These are phyloP conservation scores for Hirtodrosophila trivittata DNA, from an alignment of 2,888 invertebrate genomes.

Conservation along the genomic window DNA sequence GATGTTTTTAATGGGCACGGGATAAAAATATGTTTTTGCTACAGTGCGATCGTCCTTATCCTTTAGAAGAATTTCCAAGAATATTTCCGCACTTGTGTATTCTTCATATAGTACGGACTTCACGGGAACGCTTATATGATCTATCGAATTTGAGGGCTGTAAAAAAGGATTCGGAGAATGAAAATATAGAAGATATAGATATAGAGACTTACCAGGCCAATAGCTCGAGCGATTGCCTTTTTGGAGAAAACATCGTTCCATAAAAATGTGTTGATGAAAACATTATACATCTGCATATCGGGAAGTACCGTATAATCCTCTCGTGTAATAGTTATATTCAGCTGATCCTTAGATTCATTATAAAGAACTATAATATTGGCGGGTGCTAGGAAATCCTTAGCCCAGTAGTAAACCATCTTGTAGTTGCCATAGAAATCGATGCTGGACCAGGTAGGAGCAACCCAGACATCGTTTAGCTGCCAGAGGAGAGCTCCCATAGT, in stretches of 20 bases:
- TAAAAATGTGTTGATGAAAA: constrained; percentile 86
- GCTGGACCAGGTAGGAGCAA: constrained; percentile 97
- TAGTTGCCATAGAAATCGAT: constrained; percentile 87
- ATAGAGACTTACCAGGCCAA: constrained; percentile 62
- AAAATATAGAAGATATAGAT: background rate
- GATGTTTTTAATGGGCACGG: constrained; percentile 86
- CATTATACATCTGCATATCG: constrained; percentile 84
- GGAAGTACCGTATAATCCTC: constrained; percentile 85
- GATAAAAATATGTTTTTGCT: constrained; percentile 88
- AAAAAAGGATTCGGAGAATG: background rate
- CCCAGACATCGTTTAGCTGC: constrained; percentile 99
- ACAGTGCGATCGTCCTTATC: constrained; percentile 69
- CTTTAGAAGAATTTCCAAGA: constrained; percentile 82
- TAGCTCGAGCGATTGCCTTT: constrained; percentile 58
- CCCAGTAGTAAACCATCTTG: constrained; percentile 91
- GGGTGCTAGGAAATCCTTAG: constrained; percentile 92
- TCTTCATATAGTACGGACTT: constrained; percentile 44
- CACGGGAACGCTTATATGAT: constrained; percentile 61
- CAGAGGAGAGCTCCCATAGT: constrained; percentile 99
- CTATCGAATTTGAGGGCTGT: constrained; percentile 72
- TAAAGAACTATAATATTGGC: constrained; percentile 87
- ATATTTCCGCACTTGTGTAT: constrained; percentile 57
- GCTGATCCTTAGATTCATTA: constrained; percentile 83
- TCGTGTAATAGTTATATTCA: constrained; percentile 87
- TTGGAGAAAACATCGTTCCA: constrained; percentile 85